These are phyloP conservation scores for Polyommatus iphigenia DNA, from an alignment of 2,888 invertebrate species.

Conservation along the genomic window DNA sequence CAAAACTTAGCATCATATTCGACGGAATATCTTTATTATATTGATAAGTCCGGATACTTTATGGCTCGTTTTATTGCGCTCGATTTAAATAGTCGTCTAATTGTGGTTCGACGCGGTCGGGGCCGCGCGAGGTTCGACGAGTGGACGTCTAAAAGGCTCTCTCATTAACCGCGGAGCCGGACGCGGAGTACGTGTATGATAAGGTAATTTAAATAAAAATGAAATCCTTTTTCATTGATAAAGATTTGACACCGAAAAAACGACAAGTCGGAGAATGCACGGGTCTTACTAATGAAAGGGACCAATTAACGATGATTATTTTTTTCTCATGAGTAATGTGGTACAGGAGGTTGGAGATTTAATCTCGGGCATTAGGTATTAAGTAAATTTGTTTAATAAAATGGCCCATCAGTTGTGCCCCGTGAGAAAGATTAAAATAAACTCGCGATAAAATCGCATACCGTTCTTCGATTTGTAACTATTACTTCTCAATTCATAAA, in stretches of 20 bases:
- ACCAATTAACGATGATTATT: slow-evolving; percentile 79
- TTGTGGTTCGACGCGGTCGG: neutral
- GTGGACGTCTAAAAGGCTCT: slow-evolving; percentile 6
- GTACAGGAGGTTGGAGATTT: slow-evolving; percentile 56
- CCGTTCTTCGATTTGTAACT: slow-evolving; percentile 9
- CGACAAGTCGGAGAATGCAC: slow-evolving; percentile 69
- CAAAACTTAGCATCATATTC: slow-evolving; percentile 33
- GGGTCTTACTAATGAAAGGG: slow-evolving; percentile 77
- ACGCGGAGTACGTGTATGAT: slow-evolving; percentile 59
- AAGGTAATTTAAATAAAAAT: slow-evolving; percentile 77
- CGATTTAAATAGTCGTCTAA: slow-evolving; percentile 28
- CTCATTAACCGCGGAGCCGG: slow-evolving; percentile 58
- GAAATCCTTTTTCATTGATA: slow-evolving; percentile 79
- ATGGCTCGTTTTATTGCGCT: slow-evolving; percentile 27
- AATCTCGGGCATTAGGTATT: slow-evolving; percentile 33
- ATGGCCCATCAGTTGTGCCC: slow-evolving; percentile 25
- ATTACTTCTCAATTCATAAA: neutral
- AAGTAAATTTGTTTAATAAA: slow-evolving; percentile 33
- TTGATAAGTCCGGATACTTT: slow-evolving; percentile 27
- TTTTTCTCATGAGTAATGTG: slow-evolving; percentile 67
- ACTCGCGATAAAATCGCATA: slow-evolving; percentile 15
- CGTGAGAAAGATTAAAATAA: slow-evolving; percentile 31
- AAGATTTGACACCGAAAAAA: slow-evolving; percentile 78
- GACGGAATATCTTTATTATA: slow-evolving; percentile 23
- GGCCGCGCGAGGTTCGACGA: neutral